These are phyloP conservation scores for Arothron firmamentum DNA, from an alignment of 2,113 vertebrate genomes.

Conservation along the genomic window DNA sequence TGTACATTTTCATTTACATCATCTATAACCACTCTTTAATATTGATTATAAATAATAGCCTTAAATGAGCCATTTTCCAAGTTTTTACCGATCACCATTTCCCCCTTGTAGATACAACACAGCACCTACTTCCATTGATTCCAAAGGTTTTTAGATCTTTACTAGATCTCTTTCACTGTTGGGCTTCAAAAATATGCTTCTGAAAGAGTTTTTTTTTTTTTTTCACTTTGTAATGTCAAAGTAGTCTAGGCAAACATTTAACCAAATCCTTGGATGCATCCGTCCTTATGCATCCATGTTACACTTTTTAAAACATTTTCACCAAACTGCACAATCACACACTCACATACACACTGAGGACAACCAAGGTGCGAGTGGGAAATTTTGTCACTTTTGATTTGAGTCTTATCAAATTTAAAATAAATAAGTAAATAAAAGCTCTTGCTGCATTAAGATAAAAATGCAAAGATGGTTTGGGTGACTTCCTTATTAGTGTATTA, in stretches of 20 bases:
- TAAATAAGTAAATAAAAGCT: not conserved
- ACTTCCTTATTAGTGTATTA: not conserved
- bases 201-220: too few species aligned
- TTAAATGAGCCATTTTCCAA: too few species aligned
- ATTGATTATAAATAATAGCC: too few species aligned
- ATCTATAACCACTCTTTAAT: not conserved
- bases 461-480: not conserved
- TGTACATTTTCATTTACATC: too few species aligned
- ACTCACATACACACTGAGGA: conserved; percentile 39
- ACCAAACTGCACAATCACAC: conserved; percentile 5
- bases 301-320: not conserved
- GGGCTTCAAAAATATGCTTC: too few species aligned
- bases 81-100: too few species aligned
- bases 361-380: conserved; percentile 64
- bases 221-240: not conserved
- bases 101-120: too few species aligned
- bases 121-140: too few species aligned
- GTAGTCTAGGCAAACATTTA: not conserved
- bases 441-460: not conserved
- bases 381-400: conserved; percentile 5
- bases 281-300: not conserved
- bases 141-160: too few species aligned
- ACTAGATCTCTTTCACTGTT: too few species aligned
- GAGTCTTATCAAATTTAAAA: not conserved
- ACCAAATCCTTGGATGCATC: too few species aligned